phyloP scores from a whole-genome alignment of 2,113 vertebrate species.

The Bubalus kerabau region DNA sequence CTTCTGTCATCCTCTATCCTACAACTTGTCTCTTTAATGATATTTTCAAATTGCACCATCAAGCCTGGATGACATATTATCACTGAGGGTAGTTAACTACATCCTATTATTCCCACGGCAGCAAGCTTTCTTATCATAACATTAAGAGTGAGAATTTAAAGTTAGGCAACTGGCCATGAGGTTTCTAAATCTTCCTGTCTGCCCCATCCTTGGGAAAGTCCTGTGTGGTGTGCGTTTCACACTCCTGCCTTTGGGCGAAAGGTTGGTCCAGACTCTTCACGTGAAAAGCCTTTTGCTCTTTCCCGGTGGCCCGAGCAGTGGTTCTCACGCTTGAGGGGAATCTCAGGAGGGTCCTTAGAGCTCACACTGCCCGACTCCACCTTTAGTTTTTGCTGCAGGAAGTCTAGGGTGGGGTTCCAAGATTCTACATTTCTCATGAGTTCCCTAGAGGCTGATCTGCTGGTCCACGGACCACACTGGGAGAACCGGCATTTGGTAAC shows the following conservation, averaged over 20 bases:
- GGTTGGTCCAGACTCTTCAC: no score
- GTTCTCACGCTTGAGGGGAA: accelerated
- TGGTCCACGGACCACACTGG: no score
- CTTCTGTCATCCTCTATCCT: neutral
- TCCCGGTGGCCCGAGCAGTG: neutral
- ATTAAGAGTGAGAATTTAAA: constrained; percentile 25
- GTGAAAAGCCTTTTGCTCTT: neutral
- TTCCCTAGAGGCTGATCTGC: accelerated
- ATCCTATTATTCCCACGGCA: neutral
- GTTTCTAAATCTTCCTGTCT: neutral
- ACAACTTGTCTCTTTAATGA: constrained; percentile 52
- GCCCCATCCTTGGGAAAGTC: neutral
- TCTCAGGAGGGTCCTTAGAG: no score
- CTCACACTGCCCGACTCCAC: accelerated
- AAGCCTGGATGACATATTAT: constrained; percentile 32
- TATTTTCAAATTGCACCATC: constrained; percentile 53
- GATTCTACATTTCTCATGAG: accelerated
- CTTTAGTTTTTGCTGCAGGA: neutral
- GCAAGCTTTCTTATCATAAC: constrained; percentile 20
- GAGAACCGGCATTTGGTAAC: accelerated
- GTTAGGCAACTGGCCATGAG: neutral
- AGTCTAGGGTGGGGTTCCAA: neutral
- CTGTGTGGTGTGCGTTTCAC: neutral
- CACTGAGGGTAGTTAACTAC: neutral
- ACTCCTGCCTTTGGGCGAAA: neutral